Conservation (phyloP, 1,140 invertebrate genomes). For the Heliconius himera region DNA sequence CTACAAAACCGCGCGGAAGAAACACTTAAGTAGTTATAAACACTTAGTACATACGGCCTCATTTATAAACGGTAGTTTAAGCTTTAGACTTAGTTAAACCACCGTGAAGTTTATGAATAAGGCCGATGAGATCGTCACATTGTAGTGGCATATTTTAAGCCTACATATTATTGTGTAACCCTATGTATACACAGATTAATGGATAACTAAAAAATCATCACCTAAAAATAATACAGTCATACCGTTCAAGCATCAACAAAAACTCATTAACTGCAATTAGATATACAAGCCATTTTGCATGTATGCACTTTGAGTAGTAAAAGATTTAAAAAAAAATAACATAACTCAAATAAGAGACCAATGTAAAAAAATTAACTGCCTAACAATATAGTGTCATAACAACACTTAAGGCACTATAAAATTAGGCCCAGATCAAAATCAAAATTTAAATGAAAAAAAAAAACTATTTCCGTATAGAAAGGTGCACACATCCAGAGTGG, state of each 20-base stretch:
- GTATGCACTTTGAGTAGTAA: conserved; percentile 36
- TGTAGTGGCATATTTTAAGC: conserved; percentile 67
- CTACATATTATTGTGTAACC: conserved; percentile 53
- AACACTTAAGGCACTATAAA: conserved; percentile 12
- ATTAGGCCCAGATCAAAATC: background rate
- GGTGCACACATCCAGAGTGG: background rate
- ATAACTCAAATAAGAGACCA: conserved; percentile 28
- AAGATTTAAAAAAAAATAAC: background rate
- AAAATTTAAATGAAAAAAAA: background rate
- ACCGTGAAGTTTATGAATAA: background rate
- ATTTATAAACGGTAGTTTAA: conserved; percentile 4
- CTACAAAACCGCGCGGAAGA: conserved; percentile 7
- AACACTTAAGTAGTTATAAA: conserved; percentile 13
- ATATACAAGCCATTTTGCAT: conserved; percentile 59
- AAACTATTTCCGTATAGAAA: background rate
- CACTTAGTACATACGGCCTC: conserved; percentile 3
- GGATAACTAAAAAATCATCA: conserved; percentile 54
- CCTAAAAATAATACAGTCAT: conserved; percentile 59
- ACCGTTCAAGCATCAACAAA: conserved; percentile 55
- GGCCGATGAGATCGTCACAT: conserved; percentile 70
- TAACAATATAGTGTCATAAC: conserved; percentile 13
- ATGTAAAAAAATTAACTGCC: background rate
- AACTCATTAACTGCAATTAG: conserved; percentile 72
- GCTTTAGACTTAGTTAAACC: background rate
- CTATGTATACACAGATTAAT: conserved; percentile 37